phyloP scores from a whole-genome alignment of 1,140 invertebrate species.

The Dendroctonus valens region DNA sequence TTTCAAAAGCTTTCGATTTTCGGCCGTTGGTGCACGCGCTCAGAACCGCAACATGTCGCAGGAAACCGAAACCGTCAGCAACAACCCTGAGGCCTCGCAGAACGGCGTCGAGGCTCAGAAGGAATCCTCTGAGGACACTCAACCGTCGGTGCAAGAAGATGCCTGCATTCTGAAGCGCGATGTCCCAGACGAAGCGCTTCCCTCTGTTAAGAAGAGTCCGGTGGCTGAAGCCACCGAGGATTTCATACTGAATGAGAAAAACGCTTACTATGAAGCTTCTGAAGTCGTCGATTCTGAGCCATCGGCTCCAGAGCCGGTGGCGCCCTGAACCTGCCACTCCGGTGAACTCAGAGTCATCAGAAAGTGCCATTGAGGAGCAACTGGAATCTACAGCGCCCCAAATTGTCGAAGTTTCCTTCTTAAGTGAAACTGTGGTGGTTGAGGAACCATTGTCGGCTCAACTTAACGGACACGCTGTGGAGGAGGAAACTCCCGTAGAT shows the following conservation, averaged over 20 bases:
- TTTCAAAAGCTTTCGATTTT: no score
- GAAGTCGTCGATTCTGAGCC: not conserved
- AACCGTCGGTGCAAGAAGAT: slow-evolving; percentile 15
- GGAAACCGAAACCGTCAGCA: slow-evolving; percentile 19
- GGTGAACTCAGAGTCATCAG: not conserved
- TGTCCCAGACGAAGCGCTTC: not conserved
- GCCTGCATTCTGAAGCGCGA: slow-evolving; percentile 9
- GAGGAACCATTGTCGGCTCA: not conserved
- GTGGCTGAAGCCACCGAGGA: slow-evolving; percentile 9
- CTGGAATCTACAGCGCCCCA: slow-evolving; percentile 1
- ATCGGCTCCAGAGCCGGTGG: not conserved
- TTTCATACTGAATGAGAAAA: slow-evolving; percentile 13
- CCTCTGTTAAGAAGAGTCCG: not conserved
- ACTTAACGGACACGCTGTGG: not conserved
- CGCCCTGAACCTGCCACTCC: slow-evolving; percentile 1
- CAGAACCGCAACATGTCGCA: slow-evolving; percentile 3
- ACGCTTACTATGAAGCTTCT: not conserved
- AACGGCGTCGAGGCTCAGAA: slow-evolving; percentile 7
- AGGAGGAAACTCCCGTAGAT: not conserved
- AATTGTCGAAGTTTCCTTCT: slow-evolving; percentile 15
- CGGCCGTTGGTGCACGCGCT: no score
- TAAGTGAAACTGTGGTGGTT: not conserved
- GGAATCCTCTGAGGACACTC: slow-evolving; percentile 7
- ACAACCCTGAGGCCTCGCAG: not conserved
- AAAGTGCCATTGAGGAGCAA: not conserved